Evolutionary conservation across 1,140 invertebrate genomes (phyloP).

Genomic region (Pectinophora gossypiella): DNA sequence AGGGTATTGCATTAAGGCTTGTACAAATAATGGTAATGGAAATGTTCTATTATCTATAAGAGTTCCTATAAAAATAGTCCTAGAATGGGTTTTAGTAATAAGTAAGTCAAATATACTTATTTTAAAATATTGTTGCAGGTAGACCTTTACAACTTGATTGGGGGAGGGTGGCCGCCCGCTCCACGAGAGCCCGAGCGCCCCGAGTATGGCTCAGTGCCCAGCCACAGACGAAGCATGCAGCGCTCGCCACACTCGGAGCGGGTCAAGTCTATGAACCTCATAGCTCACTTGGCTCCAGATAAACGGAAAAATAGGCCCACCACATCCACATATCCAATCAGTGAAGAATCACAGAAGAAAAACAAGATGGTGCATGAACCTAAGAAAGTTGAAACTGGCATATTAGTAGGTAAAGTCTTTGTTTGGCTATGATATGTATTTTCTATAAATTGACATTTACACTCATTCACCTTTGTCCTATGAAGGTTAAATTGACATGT

Average conservation of each 20-base stretch:
- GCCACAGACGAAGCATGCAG: conserved; percentile 49
- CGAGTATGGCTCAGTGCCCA: conserved; percentile 56
- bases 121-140: no score
- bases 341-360: conserved; percentile 26
- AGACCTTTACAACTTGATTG: conserved; percentile 60
- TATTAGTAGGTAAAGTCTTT: conserved; percentile 52
- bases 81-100: no score
- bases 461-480: no score
- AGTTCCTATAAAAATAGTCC: no score
- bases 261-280: conserved; percentile 57
- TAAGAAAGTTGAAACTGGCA: conserved; percentile 62
- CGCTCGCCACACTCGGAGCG: conserved; percentile 44
- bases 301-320: conserved; percentile 31
- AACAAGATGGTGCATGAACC: conserved; percentile 63
- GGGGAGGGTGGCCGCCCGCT: conserved; percentile 65
- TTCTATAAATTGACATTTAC: no score
- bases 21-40: no score
- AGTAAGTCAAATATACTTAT: no score
- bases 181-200: conserved; percentile 45
- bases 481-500: no score
- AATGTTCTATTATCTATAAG: no score
- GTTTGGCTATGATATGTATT: no score
- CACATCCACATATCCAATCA: conserved; percentile 11
- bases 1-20: no score
- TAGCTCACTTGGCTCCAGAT: conserved; percentile 58